A percentile compares a stretch with the other conserved stretches of the same genome.
Conservation (phyloP, 2,888 invertebrate genomes). For the Autographa gamma region DNA sequence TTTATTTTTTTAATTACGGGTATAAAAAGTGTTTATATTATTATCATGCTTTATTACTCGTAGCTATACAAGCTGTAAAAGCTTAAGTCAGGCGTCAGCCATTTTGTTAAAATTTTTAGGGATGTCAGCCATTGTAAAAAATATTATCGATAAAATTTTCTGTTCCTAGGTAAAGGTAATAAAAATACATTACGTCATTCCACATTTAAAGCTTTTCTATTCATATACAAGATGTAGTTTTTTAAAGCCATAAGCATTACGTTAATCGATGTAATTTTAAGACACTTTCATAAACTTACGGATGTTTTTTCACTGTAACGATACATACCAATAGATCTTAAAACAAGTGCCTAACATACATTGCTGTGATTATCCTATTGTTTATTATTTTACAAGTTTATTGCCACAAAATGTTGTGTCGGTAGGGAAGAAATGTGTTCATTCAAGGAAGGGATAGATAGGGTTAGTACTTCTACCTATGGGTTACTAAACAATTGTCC, state of each 20-base stretch:
- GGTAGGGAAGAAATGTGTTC: background rate
- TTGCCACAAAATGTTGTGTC: background rate
- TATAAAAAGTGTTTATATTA: background rate
- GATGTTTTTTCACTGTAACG: constrained; percentile 37
- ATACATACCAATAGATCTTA: constrained; percentile 43
- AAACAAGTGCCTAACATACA: constrained; percentile 38
- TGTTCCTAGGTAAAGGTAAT: constrained; percentile 12
- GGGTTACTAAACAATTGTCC: background rate
- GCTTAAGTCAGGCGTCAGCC: background rate
- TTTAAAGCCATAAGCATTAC: constrained; percentile 43
- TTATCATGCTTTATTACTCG: background rate
- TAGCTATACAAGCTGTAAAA: background rate
- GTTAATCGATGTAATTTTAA: constrained; percentile 9
- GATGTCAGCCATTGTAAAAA: background rate
- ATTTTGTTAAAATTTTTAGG: background rate
- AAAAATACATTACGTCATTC: constrained; percentile 26
- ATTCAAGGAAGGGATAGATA: background rate
- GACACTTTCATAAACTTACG: constrained; percentile 28
- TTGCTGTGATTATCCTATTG: constrained; percentile 38
- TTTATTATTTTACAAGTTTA: constrained; percentile 29
- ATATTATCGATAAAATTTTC: background rate
- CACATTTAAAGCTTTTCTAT: background rate
- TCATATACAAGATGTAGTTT: background rate
- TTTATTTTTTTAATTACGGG: background rate
- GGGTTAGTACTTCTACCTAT: background rate